phyloP scores from a whole-genome alignment of 2,113 vertebrate genomes.

The Poeciliopsis prolifica region DNA sequence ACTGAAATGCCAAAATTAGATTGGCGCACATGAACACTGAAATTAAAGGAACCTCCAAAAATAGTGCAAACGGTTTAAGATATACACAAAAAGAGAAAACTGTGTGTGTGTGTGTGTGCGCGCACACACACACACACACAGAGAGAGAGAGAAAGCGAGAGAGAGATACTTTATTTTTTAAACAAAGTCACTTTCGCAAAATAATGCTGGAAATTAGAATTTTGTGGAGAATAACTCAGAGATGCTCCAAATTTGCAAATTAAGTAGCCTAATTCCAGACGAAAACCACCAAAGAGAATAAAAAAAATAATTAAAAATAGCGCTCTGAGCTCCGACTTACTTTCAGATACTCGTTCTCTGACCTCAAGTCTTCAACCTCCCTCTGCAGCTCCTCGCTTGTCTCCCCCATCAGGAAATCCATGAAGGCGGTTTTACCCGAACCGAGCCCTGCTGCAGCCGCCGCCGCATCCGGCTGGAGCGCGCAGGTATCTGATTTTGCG shows the following conservation, averaged over 20 bases:
- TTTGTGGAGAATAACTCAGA: not conserved
- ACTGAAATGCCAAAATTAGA: no score
- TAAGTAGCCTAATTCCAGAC: no score
- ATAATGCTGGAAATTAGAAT: not conserved
- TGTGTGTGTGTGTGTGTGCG: no score
- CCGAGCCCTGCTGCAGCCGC: conserved; percentile 76
- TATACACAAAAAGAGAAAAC: no score
- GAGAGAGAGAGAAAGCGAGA: no score
- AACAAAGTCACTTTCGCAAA: no score
- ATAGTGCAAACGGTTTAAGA: no score
- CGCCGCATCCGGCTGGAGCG: conserved; percentile 57
- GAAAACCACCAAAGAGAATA: not conserved
- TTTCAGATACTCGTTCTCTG: conserved; percentile 98
- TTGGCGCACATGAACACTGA: no score
- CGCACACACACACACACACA: no score
- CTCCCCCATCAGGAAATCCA: conserved; percentile 84
- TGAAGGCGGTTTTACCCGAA: conserved; percentile 23
- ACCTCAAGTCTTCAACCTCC: conserved; percentile 95
- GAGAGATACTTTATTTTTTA: no score
- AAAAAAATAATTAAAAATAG: not conserved
- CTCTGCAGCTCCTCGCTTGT: conserved; percentile 85
- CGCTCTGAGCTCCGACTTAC: conserved; percentile 75
- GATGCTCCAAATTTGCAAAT: no score
- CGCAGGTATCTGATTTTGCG: conserved; percentile 46
- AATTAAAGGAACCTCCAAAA: no score